Evolutionary conservation across 2,888 invertebrate genomes (phyloP).

Genomic region (Cantharis lateralis): DNA sequence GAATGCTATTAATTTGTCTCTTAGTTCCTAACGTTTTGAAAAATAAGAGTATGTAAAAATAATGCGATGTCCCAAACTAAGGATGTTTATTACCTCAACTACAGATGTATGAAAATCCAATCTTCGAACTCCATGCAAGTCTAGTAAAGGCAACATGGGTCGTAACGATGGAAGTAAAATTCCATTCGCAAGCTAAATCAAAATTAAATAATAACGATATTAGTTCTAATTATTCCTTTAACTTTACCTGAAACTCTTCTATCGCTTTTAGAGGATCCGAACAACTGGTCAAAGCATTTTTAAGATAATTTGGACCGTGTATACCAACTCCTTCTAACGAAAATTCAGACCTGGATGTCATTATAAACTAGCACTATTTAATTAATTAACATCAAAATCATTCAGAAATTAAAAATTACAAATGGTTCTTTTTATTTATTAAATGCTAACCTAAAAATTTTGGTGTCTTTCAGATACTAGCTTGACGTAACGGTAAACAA

Average conservation of each 20-base stretch:
- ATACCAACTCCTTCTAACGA: slow-evolving; percentile 54
- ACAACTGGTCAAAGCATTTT: slow-evolving; percentile 91
- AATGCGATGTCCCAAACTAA: neutral
- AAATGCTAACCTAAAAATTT: neutral
- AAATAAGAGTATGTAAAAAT: neutral
- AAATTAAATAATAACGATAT: neutral
- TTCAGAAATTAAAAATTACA: neutral
- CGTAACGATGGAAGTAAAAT: slow-evolving; percentile 88
- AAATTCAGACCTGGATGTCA: slow-evolving; percentile 45
- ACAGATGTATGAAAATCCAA: slow-evolving; percentile 95
- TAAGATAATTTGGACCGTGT: slow-evolving; percentile 54
- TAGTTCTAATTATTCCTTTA: slow-evolving; percentile 7
- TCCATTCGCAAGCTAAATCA: slow-evolving; percentile 79
- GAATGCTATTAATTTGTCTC: slow-evolving; percentile 75
- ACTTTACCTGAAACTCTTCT: slow-evolving; percentile 87
- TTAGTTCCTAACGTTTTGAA: slow-evolving; percentile 57
- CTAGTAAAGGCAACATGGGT: slow-evolving; percentile 93
- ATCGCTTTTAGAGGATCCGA: slow-evolving; percentile 97
- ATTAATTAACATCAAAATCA: neutral
- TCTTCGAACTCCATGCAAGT: slow-evolving; percentile 90
- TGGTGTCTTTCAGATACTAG: neutral
- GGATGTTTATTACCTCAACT: slow-evolving; percentile 66
- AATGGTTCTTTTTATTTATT: neutral
- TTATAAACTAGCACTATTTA: neutral
- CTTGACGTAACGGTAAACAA: neutral